A percentile compares a stretch with the other conserved stretches of the same genome.
Evolutionary conservation across 2,888 invertebrate genomes (phyloP).

Genomic region (Drosophila bunnanda): DNA sequence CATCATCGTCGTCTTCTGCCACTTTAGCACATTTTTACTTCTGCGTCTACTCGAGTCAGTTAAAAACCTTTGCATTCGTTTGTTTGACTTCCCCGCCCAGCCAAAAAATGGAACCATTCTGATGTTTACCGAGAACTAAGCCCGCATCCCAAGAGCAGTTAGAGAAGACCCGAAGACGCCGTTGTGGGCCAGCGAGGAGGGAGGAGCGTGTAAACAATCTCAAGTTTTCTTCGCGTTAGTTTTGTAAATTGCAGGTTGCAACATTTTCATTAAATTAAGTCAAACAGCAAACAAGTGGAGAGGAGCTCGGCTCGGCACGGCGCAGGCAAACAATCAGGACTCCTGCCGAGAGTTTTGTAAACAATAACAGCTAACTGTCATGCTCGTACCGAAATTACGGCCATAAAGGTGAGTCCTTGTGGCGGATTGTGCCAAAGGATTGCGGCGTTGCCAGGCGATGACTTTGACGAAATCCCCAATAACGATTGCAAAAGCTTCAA

Average conservation of each 20-base stretch:
- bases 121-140: slow-evolving; percentile 66
- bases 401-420: background rate
- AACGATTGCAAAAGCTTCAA: slow-evolving; percentile 25
- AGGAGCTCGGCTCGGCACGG: slow-evolving; percentile 24
- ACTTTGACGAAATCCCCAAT: slow-evolving; percentile 12
- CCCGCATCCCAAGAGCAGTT: slow-evolving; percentile 58
- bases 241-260: slow-evolving; percentile 79
- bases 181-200: slow-evolving; percentile 8
- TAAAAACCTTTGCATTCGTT: slow-evolving; percentile 57
- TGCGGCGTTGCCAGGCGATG: slow-evolving; percentile 37
- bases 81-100: slow-evolving; percentile 60
- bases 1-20: slow-evolving; percentile 30
- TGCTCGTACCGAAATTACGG: slow-evolving; percentile 50
- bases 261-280: slow-evolving; percentile 81
- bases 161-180: slow-evolving; percentile 29
- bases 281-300: slow-evolving; percentile 64
- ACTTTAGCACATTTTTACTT: slow-evolving; percentile 47
- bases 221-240: slow-evolving; percentile 67
- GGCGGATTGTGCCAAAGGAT: slow-evolving; percentile 14
- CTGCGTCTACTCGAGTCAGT: slow-evolving; percentile 43
- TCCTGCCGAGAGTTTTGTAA: slow-evolving; percentile 49
- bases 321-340: slow-evolving; percentile 54
- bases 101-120: slow-evolving; percentile 41
- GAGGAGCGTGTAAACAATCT: slow-evolving; percentile 60
- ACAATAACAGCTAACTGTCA: slow-evolving; percentile 52